Evolutionary conservation across 2,888 invertebrate genomes (phyloP).

Genomic region (Nipponacmea schrenckii): DNA sequence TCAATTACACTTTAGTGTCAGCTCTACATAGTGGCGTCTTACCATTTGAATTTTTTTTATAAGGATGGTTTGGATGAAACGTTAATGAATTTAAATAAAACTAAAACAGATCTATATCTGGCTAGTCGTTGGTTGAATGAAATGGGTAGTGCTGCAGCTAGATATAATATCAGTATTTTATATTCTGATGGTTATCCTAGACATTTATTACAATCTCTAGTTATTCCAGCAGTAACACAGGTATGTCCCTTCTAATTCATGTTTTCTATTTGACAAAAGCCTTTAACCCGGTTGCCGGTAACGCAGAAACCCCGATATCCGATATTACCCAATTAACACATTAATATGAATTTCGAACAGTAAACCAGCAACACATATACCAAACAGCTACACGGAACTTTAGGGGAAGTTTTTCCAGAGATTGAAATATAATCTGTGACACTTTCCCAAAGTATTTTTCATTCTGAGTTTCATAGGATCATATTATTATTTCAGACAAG

Average conservation of each 20-base stretch:
- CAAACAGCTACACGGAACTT: no score
- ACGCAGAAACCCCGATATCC: no score
- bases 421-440: no score
- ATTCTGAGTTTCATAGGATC: no score
- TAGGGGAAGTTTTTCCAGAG: no score
- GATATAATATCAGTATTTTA: slow-evolving; percentile 20
- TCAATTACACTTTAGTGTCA: no score
- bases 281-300: no score
- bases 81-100: slow-evolving; percentile 33
- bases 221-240: slow-evolving; percentile 8
- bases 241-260: slow-evolving; percentile 9
- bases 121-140: slow-evolving; percentile 39
- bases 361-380: no score
- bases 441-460: no score
- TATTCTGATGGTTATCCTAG: slow-evolving; percentile 22
- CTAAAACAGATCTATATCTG: slow-evolving; percentile 25
- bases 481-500: slow-evolving; percentile 33
- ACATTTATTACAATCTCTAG: slow-evolving; percentile 11
- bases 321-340: no score
- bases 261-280: background rate
- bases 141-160: slow-evolving; percentile 40
- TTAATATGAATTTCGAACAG: no score
- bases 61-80: slow-evolving; percentile 44
- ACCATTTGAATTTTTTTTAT: background rate
- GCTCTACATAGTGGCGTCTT: no score